Base-by-base conservation (phyloP, 2,113 vertebrate genomes). In the Myrmophylax atrothorax region DNA sequence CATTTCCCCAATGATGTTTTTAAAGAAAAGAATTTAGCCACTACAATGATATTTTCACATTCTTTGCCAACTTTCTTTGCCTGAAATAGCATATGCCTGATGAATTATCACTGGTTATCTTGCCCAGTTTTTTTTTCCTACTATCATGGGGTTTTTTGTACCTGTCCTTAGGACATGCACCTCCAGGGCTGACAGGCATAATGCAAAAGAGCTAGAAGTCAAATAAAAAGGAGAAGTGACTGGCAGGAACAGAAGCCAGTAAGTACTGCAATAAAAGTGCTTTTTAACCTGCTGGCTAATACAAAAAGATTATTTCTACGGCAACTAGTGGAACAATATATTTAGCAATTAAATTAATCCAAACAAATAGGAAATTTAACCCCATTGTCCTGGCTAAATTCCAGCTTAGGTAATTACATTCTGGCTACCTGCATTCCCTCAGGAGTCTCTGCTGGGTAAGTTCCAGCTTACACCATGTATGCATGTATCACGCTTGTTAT, bases 261-360 rank as follows among this genome's bases (percentile, higher is more conserved):
- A 90, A 94, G 29, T 86, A 68, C 74, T 58, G 24, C 72, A 50
- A 82, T 88, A 81, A 76, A 91, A 69, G 25, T 67, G 42, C 62
- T 84, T 60, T 96, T 97, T 97, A 97, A 94, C 90, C 87, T 92
- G 52, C 83, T 93, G 75, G 47, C 82, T 90, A 74, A 87, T 86
- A 76, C n/a, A 86, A 84, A 96, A 92, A 87, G 18, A 35, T 86
- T 90, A 75, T 93, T 96, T 94, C 84, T 87, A 42, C 87, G 88
- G 81, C 84, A 88, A 77, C 50, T 79, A 89, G 53, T 76, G 69
- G 62, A 93, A 93, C 63, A 96, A 96, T 94, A 64, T 96, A 96
- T 96, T 97, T 94, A 95, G 87, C 90, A 97, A 94, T 97, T 93
- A 91, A 96, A 90, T 95, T 84, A 97, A 94, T 92, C 84, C 89